A percentile compares a stretch with the other conserved stretches of the same genome.
Evolutionary conservation across 2,797 vertebrate species (phyloP).

Genomic region (Poecilia velifera): DNA sequence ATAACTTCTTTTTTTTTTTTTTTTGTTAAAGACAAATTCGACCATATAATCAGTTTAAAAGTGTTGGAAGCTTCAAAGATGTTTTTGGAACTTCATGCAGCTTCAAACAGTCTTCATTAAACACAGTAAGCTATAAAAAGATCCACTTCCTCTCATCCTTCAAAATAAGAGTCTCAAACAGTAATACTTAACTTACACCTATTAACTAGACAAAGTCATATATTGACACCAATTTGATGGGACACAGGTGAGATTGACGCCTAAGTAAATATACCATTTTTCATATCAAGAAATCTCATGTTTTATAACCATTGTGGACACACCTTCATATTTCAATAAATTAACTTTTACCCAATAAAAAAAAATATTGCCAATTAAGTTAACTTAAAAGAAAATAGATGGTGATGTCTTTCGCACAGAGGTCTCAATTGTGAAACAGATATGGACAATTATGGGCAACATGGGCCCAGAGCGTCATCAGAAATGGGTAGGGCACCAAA

Average conservation of each 20-base stretch:
- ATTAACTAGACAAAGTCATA: not conserved
- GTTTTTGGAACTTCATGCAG: not conserved
- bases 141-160: not conserved
- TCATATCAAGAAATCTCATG: not conserved
- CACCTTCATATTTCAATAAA: not conserved
- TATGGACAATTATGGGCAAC: too few species aligned
- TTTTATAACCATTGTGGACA: not conserved
- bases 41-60: not conserved
- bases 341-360: not conserved
- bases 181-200: not conserved
- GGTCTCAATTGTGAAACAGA: not conserved
- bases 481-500: not conserved
- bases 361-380: too few species aligned
- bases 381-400: not conserved
- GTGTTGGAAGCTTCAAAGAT: not conserved
- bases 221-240: not conserved
- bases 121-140: not conserved
- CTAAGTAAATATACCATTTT: not conserved
- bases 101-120: not conserved
- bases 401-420: not conserved
- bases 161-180: not conserved
- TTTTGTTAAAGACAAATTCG: too few species aligned
- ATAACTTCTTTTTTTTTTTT: not conserved
- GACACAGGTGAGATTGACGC: not conserved
- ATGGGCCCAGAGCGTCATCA: not conserved